Evolutionary conservation across 2,797 vertebrate genomes (phyloP), one percentile per base, ranked within the genome.

Genomic region (Melanotaenia trifasciata): DNA sequence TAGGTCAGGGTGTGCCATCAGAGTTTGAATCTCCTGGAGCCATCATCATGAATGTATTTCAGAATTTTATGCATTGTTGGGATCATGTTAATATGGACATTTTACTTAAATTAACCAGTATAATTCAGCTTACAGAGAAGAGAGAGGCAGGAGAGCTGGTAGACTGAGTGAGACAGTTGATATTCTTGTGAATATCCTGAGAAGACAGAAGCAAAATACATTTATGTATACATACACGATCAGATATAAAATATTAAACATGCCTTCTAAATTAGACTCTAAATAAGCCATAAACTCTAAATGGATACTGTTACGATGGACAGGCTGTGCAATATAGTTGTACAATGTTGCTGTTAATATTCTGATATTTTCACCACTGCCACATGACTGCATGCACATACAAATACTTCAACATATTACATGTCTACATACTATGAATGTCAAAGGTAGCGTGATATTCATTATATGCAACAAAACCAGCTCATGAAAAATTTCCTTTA

Each of bases 1-100:
- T 13, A 28, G 12, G 20, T 78, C 76, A 80, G 85, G 76, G 0
- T 92, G 87, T 0, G 93, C 90, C 86, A 95, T 96, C 57, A 96
- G 89, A 28, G 92, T 84, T n/a, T 90, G 87, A 18, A 93, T 90
- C 85, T 95, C 94, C 95, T 96, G 80, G 5, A 70, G 1, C 9
- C 26, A 47, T 11, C 14, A 24, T 54, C 10, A 32, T 4, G 3
- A 33, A 63, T 54, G 0, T 22, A 38, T 10, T 30, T 24, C 24
- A 59, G 9, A 28, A 38, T 63, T 69, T 40, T 18, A 51, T 14
- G 20, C 10, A 4, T 1, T 5, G 0, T 50, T 70, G 60, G 24
- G 57, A 67, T 36, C 1, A 40, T 32, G 5, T 20, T 11, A 43
- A 38, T 64, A 35, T 8, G 6, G 1, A 59, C 6, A 28, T 54